Evolutionary conservation across 1,140 invertebrate species (phyloP).

Genomic region (Polypedilum vanderplanki): DNA sequence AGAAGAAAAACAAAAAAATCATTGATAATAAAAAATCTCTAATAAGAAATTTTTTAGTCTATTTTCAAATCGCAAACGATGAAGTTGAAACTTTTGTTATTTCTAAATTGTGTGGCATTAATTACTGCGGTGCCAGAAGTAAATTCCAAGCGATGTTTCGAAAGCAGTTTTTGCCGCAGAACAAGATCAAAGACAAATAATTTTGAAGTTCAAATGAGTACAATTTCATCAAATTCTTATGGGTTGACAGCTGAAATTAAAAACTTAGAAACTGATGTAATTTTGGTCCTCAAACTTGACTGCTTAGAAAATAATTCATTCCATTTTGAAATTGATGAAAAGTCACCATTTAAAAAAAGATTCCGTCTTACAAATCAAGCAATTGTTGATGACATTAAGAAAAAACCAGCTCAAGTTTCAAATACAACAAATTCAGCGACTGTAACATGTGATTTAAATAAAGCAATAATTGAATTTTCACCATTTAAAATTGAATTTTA

Average conservation of each 20-base stretch:
- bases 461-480: constrained; percentile 61
- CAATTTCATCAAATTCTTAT: constrained; percentile 54
- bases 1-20: too few relatives aligned
- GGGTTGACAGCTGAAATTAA: constrained; percentile 58
- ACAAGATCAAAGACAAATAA: too few relatives aligned
- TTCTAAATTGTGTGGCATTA: too few relatives aligned
- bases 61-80: too few relatives aligned
- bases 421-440: constrained; percentile 39
- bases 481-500: constrained; percentile 85
- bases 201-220: constrained; percentile 39
- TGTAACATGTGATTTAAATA: constrained; percentile 56
- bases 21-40: too few relatives aligned
- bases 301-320: constrained; percentile 58
- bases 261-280: constrained; percentile 52
- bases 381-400: constrained; percentile 32
- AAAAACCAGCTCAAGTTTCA: constrained; percentile 30
- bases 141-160: too few relatives aligned
- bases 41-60: too few relatives aligned
- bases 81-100: too few relatives aligned
- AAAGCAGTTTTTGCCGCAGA: too few relatives aligned
- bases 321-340: constrained; percentile 77
- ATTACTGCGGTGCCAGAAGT: too few relatives aligned
- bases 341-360: constrained; percentile 65
- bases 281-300: neutral
- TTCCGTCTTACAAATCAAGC: constrained; percentile 64